Conservation (phyloP, 2,113 vertebrate genomes). For the Catagonus wagneri region DNA sequence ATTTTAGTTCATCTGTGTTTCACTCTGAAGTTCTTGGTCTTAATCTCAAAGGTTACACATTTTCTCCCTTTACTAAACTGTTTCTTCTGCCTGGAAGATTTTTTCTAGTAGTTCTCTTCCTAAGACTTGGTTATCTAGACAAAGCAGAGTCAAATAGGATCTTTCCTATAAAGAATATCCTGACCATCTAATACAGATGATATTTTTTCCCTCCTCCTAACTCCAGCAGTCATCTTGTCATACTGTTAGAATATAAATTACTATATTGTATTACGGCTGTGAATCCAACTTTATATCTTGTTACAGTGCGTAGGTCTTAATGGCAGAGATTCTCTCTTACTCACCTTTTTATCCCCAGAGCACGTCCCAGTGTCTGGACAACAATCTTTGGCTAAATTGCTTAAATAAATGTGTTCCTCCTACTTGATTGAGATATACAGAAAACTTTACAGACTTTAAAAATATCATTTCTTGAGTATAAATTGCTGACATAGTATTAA, state of each 20-base stretch:
- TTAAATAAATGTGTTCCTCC: neutral
- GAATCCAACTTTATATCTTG: neutral
- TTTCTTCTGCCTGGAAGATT: neutral
- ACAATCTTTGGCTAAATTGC: neutral
- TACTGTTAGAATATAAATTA: neutral
- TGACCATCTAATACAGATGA: neutral
- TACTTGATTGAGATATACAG: neutral
- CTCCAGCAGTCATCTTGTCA: neutral
- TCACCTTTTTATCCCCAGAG: neutral
- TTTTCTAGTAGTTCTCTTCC: neutral
- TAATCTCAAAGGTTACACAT: neutral
- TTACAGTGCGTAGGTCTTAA: neutral
- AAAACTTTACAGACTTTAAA: neutral
- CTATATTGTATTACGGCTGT: neutral
- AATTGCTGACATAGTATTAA: neutral
- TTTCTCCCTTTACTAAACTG: neutral
- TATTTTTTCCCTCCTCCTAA: slow-evolving; percentile 2
- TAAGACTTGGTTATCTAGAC: neutral
- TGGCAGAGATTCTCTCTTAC: neutral
- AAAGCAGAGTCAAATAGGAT: neutral
- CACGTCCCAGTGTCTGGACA: neutral
- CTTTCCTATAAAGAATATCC: neutral
- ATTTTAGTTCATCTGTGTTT: neutral
- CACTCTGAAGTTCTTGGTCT: neutral
- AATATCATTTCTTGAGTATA: neutral